Evolutionary conservation across 2,888 invertebrate species (phyloP), one percentile per base, ranked within the genome.

Genomic region (Aproaerema taeniolella): DNA sequence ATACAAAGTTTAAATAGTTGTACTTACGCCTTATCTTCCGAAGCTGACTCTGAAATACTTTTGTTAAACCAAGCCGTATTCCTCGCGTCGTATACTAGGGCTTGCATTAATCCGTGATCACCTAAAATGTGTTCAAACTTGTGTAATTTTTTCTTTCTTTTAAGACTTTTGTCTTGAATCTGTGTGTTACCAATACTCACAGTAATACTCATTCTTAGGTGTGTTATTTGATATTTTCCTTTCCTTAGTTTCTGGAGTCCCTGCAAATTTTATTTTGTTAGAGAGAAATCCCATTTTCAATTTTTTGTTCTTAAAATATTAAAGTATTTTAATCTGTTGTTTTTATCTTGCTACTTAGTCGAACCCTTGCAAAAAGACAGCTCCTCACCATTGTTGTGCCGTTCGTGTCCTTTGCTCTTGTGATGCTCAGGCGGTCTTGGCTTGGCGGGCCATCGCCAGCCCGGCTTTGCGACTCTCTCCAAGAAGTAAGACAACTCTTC

Each of bases 41-140:
- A 91, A 12, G 90, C 90, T 28, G 90, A 91, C 34, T 89, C 89
- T 36, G 91, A 92, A 52, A 92, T 91, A 65, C 93, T 93, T 50
- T 91, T 90, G 52, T 93, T 92, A 70, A 95, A 96, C 92, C 95
- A 94, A 50, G 92, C 91, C 1, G 97, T 96, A 50, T 93, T 93
- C 64, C 94, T 91, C 6, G 96, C 96, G 71, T 97, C 97, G 62
- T 93, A 95, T 1, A 96, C 93, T 35, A 97, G 80, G 37, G 94
- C 93, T 64, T 93, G 92, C 74, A 97, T 91, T 38, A 97, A 85
- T 54, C 93, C 93, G 50, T 95, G 91, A 67, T 97, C 96, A 76
- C 95, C 95, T 94, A 68, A 2, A 33, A 30, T 17, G n/a, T n/a
- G n/a, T n/a, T n/a, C n/a, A n/a, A n/a, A n/a, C n/a, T n/a, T n/a